Evolutionary conservation across 1,140 invertebrate genomes (phyloP).

Genomic region (Plectrocnemia conspersa): DNA sequence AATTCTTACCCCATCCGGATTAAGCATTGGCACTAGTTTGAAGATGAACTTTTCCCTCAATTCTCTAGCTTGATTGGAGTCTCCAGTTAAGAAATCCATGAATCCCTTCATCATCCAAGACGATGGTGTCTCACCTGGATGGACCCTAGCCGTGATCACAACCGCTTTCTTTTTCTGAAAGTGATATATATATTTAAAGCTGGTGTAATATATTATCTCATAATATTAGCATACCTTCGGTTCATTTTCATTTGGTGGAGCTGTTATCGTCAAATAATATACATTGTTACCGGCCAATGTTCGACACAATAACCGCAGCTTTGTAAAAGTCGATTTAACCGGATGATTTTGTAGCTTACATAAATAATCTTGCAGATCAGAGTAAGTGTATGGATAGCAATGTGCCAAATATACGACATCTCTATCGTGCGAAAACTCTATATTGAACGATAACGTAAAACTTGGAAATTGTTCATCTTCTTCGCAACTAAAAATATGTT

Average conservation of each 20-base stretch:
- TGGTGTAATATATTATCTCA: not conserved
- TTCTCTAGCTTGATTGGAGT: constrained; percentile 69
- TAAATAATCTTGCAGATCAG: constrained; percentile 75
- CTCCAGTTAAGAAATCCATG: constrained; percentile 85
- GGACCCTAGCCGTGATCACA: constrained; percentile 84
- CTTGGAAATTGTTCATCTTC: constrained; percentile 56
- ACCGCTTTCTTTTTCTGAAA: constrained; percentile 73
- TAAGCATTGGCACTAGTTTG: constrained; percentile 92
- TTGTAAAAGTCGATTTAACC: constrained; percentile 73
- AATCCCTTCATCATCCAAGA: constrained; percentile 97
- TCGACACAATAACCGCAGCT: constrained; percentile 74
- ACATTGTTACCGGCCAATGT: constrained; percentile 87
- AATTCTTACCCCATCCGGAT: constrained; percentile 85
- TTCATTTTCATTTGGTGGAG: constrained; percentile 58
- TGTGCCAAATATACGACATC: constrained; percentile 94
- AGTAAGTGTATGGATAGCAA: constrained; percentile 96
- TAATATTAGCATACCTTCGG: constrained; percentile 40
- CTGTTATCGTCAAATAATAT: constrained; percentile 85
- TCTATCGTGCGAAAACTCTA: constrained; percentile 84
- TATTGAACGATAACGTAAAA: constrained; percentile 89
- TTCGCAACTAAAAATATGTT: constrained; percentile 51
- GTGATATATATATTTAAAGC: constrained; percentile 10
- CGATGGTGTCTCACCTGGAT: constrained; percentile 92
- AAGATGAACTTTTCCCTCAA: constrained; percentile 93
- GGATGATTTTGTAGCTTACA: constrained; percentile 68